phyloP scores from a whole-genome alignment of 2,113 vertebrate species.

The Puma concolor region DNA sequence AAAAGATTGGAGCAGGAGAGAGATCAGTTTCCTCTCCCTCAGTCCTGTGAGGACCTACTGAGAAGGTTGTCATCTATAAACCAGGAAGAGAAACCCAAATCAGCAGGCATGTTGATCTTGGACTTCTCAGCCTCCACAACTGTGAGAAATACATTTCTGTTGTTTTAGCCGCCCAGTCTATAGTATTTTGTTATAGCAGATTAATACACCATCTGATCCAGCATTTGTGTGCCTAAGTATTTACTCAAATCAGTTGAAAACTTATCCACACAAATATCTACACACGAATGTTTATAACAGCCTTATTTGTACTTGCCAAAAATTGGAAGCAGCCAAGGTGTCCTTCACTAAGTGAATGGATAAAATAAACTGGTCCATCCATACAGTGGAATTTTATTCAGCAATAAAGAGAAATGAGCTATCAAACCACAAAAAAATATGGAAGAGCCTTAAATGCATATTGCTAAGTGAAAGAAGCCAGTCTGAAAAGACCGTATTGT shows the following conservation, averaged over 20 bases:
- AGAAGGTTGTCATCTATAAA: neutral
- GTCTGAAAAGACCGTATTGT: neutral
- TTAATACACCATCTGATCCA: neutral
- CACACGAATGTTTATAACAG: neutral
- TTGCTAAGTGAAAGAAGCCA: neutral
- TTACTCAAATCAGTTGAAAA: constrained; percentile 1
- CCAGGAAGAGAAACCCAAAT: neutral
- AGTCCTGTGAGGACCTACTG: neutral
- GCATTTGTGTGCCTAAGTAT: neutral
- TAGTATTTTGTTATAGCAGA: neutral
- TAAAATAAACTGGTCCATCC: neutral
- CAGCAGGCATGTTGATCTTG: neutral
- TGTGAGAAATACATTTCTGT: neutral
- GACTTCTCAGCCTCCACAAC: neutral
- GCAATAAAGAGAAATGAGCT: neutral
- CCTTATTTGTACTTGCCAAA: neutral
- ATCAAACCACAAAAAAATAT: neutral
- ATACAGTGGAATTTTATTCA: neutral
- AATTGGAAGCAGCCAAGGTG: neutral
- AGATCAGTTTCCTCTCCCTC: neutral
- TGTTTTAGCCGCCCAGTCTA: neutral
- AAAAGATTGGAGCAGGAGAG: neutral
- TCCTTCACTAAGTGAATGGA: neutral
- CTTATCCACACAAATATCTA: neutral
- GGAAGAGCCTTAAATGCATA: neutral